These are phyloP conservation scores for Drosophila novamexicana DNA, from an alignment of 1,140 invertebrate species.

Conservation along the genomic window DNA sequence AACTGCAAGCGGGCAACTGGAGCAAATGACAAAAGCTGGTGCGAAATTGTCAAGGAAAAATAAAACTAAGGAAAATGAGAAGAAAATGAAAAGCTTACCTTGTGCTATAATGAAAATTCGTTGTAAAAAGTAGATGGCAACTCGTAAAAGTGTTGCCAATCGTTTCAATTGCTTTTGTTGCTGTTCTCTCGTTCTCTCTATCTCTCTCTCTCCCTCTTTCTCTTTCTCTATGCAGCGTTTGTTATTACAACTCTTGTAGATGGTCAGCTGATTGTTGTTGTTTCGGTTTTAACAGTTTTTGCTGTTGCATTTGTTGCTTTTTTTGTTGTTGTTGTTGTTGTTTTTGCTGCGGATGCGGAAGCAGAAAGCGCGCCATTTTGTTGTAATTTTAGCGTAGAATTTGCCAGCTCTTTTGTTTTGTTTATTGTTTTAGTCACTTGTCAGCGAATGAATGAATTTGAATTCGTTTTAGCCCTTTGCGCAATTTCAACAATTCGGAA, in stretches of 20 bases:
- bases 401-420: slow-evolving; percentile 51
- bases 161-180: slow-evolving; percentile 34
- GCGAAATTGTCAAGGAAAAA: neutral
- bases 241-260: slow-evolving; percentile 15
- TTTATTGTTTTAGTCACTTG: slow-evolving; percentile 77
- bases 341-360: slow-evolving; percentile 4
- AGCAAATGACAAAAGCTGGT: slow-evolving; percentile 16
- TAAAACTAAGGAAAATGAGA: slow-evolving; percentile 4
- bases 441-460: slow-evolving; percentile 52
- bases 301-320: slow-evolving; percentile 16
- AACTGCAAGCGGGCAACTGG: slow-evolving; percentile 24
- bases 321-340: neutral
- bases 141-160: slow-evolving; percentile 77
- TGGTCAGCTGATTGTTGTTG: slow-evolving; percentile 19
- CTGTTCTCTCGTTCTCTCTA: neutral
- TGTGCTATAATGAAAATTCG: slow-evolving; percentile 78
- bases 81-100: slow-evolving; percentile 58
- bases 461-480: slow-evolving; percentile 40
- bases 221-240: neutral
- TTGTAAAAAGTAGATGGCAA: slow-evolving; percentile 76
- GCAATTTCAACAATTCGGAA: slow-evolving; percentile 32
- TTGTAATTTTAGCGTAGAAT: slow-evolving; percentile 49
- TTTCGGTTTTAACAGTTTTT: slow-evolving; percentile 13
- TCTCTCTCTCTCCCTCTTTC: neutral
- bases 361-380: neutral